Evolutionary conservation across 2,113 vertebrate genomes (phyloP).

Genomic region (Bujurquina vittata): DNA sequence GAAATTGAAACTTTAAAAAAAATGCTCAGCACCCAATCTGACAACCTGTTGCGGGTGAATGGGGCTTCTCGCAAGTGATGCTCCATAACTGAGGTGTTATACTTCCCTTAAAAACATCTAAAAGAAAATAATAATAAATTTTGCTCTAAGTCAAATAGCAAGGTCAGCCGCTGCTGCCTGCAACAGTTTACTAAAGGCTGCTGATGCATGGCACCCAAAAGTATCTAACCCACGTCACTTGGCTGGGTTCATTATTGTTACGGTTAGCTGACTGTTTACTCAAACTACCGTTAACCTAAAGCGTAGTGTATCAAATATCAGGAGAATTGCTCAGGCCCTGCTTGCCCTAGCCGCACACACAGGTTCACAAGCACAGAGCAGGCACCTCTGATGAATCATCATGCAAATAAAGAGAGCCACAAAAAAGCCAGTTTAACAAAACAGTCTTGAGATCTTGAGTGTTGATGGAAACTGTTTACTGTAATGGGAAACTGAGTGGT

Average conservation of each 20-base stretch:
- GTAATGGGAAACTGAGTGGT: slow-evolving; percentile 41
- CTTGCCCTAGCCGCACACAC: slow-evolving; percentile 8
- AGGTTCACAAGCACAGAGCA: slow-evolving; percentile 28
- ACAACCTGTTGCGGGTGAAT: slow-evolving; percentile 1
- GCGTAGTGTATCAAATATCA: slow-evolving; percentile 23
- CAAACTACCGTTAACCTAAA: slow-evolving; percentile 20
- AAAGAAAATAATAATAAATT: slow-evolving; percentile 6
- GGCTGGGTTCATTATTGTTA: slow-evolving; percentile 30
- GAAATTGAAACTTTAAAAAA: slow-evolving; percentile 43
- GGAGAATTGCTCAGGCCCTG: slow-evolving; percentile 3
- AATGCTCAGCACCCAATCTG: neutral
- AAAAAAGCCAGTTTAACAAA: slow-evolving; percentile 40
- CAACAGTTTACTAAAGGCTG: slow-evolving; percentile 18
- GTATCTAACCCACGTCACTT: slow-evolving; percentile 22
- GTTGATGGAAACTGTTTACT: slow-evolving; percentile 41
- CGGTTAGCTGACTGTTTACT: slow-evolving; percentile 38
- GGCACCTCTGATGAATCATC: slow-evolving; percentile 62
- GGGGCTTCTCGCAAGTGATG: slow-evolving; percentile 3
- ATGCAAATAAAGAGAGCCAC: slow-evolving; percentile 58
- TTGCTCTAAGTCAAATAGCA: neutral
- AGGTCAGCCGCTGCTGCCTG: neutral
- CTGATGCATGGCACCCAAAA: slow-evolving; percentile 29
- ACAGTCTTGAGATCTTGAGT: slow-evolving; percentile 17
- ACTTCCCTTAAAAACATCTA: neutral
- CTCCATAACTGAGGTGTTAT: neutral